Conservation (phyloP, 2,797 vertebrate species). For the Fringilla coelebs region DNA sequence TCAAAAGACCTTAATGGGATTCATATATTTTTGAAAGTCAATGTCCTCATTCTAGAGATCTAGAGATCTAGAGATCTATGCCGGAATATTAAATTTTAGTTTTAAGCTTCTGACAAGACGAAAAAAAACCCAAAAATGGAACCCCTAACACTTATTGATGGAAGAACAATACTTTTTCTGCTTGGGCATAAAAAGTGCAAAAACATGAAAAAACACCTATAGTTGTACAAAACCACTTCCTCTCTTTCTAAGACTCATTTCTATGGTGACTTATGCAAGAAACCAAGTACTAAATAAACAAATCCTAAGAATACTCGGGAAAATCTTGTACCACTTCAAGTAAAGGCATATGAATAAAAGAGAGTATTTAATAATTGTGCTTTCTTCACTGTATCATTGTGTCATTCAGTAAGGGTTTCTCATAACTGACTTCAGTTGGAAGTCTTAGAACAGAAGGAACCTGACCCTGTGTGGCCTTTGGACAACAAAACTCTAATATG, state of each 20-base stretch:
- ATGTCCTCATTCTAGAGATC: not conserved
- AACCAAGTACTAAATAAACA: conserved; percentile 12
- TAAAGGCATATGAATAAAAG: not conserved
- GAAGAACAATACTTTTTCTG: not conserved
- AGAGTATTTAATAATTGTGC: not conserved
- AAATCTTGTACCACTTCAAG: not conserved
- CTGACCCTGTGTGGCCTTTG: not conserved
- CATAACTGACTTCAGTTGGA: not conserved
- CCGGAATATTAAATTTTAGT: not conserved
- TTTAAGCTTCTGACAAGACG: not conserved
- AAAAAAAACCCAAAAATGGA: rapidly evolving
- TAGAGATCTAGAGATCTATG: not conserved
- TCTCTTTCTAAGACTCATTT: not conserved
- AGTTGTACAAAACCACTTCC: conserved; percentile 31
- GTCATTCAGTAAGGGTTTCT: not conserved
- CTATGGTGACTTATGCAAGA: not conserved
- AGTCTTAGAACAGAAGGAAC: not conserved
- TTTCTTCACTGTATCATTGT: not conserved
- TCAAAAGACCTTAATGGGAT: not conserved
- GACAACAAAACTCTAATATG: not conserved
- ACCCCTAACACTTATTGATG: not conserved
- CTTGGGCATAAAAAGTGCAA: not conserved
- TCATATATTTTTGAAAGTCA: not conserved
- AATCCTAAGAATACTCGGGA: not conserved
- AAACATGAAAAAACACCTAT: not conserved